Evolutionary conservation across 2,888 invertebrate genomes (phyloP).

Genomic region (Nebria salina): DNA sequence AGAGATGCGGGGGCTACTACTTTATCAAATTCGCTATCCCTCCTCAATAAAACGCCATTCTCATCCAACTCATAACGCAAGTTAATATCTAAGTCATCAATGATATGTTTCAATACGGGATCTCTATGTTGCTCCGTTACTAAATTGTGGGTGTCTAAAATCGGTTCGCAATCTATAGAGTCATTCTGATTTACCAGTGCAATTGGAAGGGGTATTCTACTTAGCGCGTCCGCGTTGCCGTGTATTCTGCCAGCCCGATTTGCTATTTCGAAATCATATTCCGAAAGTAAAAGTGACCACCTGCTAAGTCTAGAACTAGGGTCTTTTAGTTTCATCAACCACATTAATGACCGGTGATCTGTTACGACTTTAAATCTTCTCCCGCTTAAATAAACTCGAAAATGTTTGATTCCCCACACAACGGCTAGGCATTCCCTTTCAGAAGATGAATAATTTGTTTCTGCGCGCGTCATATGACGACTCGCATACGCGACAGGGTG

Average conservation of each 20-base stretch:
- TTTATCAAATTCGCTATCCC: neutral
- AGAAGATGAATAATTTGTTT: conserved; percentile 51
- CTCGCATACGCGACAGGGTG: conserved; percentile 50
- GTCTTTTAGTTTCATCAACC: conserved; percentile 49
- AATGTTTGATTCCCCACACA: conserved; percentile 50
- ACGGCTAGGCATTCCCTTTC: conserved; percentile 33
- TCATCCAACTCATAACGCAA: neutral
- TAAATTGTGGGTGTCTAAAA: conserved; percentile 17
- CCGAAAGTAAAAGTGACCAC: conserved; percentile 46
- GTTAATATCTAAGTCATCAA: neutral
- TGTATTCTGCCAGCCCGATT: conserved; percentile 17
- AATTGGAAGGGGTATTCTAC: conserved; percentile 11
- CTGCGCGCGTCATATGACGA: conserved; percentile 37
- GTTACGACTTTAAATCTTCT: conserved; percentile 50
- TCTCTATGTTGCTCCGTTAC: neutral
- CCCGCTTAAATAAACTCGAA: conserved; percentile 51
- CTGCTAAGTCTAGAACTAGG: conserved; percentile 48
- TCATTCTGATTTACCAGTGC: neutral
- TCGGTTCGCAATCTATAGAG: conserved; percentile 9
- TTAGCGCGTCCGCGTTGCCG: conserved; percentile 16
- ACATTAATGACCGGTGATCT: conserved; percentile 50
- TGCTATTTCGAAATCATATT: conserved; percentile 30
- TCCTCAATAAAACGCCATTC: conserved; percentile 20
- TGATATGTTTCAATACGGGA: neutral
- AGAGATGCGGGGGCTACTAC: neutral